Conservation (phyloP, 2,113 vertebrate genomes). For the Numenius arquata region DNA sequence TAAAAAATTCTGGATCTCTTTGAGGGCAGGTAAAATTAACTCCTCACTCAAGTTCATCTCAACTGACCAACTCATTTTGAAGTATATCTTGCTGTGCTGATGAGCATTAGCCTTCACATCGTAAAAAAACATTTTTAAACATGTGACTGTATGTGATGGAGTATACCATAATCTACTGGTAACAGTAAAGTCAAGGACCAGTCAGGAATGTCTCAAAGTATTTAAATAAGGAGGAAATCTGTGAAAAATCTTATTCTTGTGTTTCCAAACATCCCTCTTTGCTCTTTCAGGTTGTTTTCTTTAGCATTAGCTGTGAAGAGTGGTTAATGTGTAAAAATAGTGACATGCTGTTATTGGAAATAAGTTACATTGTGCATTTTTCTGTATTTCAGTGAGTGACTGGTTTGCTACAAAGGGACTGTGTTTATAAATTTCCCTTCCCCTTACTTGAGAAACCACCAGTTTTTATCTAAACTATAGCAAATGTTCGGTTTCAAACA, state of each 20-base stretch:
- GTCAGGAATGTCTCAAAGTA: background rate
- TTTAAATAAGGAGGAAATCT: background rate
- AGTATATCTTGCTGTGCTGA: background rate
- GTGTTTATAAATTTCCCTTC: constrained; percentile 31
- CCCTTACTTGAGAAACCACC: background rate
- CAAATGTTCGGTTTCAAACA: background rate
- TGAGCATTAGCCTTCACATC: background rate
- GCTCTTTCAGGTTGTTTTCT: background rate
- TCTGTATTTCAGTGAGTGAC: background rate
- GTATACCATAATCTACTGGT: background rate
- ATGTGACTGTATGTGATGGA: background rate
- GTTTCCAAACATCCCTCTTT: background rate
- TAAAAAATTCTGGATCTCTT: background rate
- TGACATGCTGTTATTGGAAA: background rate
- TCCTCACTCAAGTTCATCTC: background rate
- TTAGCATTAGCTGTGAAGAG: background rate
- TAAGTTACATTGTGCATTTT: background rate
- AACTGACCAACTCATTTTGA: background rate
- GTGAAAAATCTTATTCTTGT: background rate
- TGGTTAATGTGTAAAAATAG: background rate
- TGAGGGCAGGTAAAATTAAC: background rate
- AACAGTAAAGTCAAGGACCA: background rate
- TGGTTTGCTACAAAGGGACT: background rate
- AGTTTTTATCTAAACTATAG: background rate
- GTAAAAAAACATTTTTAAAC: background rate